phyloP scores from a whole-genome alignment of 1,140 invertebrate genomes.

The Lepidotrigona ventralis region DNA sequence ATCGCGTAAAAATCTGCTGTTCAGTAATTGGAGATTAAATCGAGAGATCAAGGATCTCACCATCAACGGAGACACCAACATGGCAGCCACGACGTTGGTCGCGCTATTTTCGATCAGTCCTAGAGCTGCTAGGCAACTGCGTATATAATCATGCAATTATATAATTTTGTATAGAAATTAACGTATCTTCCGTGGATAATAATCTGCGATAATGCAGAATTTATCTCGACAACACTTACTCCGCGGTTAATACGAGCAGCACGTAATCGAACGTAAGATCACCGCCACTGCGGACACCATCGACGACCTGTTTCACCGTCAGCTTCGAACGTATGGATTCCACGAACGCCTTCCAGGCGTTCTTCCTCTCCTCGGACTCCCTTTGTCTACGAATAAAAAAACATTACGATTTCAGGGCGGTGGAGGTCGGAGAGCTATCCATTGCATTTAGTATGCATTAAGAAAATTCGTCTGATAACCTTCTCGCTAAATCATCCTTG shows the following conservation, averaged over 20 bases:
- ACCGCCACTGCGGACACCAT: slow-evolving; percentile 88
- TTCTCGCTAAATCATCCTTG: slow-evolving; percentile 63
- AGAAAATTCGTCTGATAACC: neutral
- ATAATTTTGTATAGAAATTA: too few species aligned
- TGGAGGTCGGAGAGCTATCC: neutral
- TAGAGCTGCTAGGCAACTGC: slow-evolving; percentile 83
- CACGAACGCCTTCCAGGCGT: slow-evolving; percentile 85
- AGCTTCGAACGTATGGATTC: slow-evolving; percentile 88
- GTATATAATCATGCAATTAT: neutral
- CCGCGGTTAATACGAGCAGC: slow-evolving; percentile 88
- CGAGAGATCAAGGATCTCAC: slow-evolving; percentile 63
- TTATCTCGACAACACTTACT: slow-evolving; percentile 81
- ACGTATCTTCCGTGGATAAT: too few species aligned
- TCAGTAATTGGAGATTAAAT: neutral
- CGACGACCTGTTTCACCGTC: slow-evolving; percentile 92
- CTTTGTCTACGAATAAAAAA: slow-evolving; percentile 42
- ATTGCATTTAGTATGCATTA: neutral
- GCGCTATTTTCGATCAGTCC: slow-evolving; percentile 90
- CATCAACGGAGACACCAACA: slow-evolving; percentile 94
- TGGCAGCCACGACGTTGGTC: slow-evolving; percentile 91
- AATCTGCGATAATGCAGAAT: too few species aligned
- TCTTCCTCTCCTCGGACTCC: slow-evolving; percentile 78
- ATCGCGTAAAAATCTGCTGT: too few species aligned
- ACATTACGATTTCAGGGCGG: neutral
- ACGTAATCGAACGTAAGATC: slow-evolving; percentile 91